Evolutionary conservation across 2,888 invertebrate species (phyloP).

Genomic region (Cosmorhoe ocellata): DNA sequence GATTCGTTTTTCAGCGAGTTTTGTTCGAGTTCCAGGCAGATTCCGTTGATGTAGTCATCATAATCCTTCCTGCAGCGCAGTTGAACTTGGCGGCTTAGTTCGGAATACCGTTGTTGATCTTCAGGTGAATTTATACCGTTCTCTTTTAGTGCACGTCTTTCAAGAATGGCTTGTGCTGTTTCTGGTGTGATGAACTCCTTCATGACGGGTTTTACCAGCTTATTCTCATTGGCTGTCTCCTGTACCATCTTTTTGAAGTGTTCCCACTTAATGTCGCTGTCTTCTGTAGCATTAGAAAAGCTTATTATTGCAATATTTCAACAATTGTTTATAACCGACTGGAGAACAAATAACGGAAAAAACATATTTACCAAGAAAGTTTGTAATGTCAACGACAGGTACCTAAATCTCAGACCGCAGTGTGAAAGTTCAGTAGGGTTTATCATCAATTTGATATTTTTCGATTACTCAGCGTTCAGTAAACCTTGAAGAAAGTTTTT

Average conservation of each 20-base stretch:
- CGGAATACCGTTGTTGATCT: neutral
- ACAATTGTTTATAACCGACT: no score
- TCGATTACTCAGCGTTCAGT: neutral
- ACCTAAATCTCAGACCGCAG: conserved; percentile 34
- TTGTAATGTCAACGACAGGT: conserved; percentile 30
- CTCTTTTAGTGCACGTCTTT: no score
- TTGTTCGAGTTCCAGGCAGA: neutral
- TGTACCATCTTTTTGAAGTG: no score
- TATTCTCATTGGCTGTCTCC: no score
- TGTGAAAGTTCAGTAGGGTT: conserved; percentile 36
- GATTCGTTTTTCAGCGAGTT: neutral
- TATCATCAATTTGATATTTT: neutral
- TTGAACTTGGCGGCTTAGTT: neutral
- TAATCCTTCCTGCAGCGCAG: neutral
- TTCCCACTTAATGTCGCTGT: no score
- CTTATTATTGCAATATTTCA: no score
- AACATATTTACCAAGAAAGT: conserved; percentile 16
- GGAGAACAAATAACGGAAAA: conserved; percentile 18
- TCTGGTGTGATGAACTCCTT: no score
- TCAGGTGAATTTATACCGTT: no score
- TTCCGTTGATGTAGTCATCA: neutral
- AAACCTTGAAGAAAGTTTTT: no score
- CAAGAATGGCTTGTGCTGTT: no score
- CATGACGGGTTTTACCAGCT: no score
- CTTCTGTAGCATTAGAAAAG: no score